Conservation (phyloP, 2,797 vertebrate genomes). For the Taenioides sp. region DNA sequence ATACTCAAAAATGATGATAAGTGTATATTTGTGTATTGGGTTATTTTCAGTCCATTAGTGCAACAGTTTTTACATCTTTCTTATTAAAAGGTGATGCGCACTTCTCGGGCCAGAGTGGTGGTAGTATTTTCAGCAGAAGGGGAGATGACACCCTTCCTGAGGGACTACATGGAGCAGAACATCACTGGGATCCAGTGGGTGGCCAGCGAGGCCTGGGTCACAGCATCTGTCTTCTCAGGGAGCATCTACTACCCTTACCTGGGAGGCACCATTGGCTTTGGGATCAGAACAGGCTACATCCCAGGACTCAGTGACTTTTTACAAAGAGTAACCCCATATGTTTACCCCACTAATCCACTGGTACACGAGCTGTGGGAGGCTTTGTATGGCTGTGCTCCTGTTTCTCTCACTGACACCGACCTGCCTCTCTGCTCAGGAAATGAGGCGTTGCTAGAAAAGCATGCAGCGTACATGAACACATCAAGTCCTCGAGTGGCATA, state of each 20-base stretch:
- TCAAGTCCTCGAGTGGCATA: slow-evolving; percentile 76
- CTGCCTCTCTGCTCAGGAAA: slow-evolving; percentile 65
- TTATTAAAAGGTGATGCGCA: slow-evolving; percentile 64
- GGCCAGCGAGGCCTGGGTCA: slow-evolving; percentile 80
- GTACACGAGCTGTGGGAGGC: slow-evolving; percentile 73
- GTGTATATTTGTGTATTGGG: neutral
- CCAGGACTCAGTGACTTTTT: slow-evolving; percentile 68
- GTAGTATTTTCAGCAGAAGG: slow-evolving; percentile 78
- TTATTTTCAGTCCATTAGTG: neutral
- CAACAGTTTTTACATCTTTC: slow-evolving; percentile 1
- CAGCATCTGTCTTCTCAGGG: slow-evolving; percentile 73
- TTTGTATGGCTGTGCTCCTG: slow-evolving; percentile 69
- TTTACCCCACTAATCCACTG: slow-evolving; percentile 59
- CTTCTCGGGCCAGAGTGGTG: slow-evolving; percentile 73
- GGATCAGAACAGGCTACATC: slow-evolving; percentile 70
- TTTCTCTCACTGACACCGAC: slow-evolving; percentile 16
- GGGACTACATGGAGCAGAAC: slow-evolving; percentile 75
- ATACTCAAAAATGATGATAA: neutral
- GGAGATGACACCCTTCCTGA: slow-evolving; percentile 76
- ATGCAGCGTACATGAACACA: slow-evolving; percentile 76
- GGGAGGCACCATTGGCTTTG: slow-evolving; percentile 77
- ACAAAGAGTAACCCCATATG: slow-evolving; percentile 61
- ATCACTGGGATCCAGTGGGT: slow-evolving; percentile 80
- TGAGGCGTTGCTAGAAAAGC: slow-evolving; percentile 61
- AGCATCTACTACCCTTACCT: slow-evolving; percentile 72